Percentiles rank a stretch among this genome's conserved stretches.
Evolutionary conservation across 2,113 vertebrate genomes (phyloP).

Genomic region (Morone saxatilis): DNA sequence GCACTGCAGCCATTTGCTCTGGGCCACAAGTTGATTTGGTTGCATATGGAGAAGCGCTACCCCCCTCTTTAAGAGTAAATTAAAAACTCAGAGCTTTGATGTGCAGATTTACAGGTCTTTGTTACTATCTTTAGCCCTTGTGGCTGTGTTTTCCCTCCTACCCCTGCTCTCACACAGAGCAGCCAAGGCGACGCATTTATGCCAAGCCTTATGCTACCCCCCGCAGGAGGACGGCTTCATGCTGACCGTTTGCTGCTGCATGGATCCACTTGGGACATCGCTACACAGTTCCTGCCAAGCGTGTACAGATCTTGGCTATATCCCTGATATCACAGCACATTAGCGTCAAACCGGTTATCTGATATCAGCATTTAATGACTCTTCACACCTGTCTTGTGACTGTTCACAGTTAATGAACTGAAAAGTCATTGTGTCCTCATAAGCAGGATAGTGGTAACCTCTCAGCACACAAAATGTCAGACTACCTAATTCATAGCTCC

Average conservation of each 20-base stretch:
- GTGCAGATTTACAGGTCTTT: slow-evolving; percentile 64
- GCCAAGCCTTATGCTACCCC: slow-evolving; percentile 37
- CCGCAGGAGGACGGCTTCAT: slow-evolving; percentile 31
- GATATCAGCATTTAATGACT: slow-evolving; percentile 50
- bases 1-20: slow-evolving; percentile 47
- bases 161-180: slow-evolving; percentile 29
- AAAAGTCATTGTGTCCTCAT: slow-evolving; percentile 52
- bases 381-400: slow-evolving; percentile 61
- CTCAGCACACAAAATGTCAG: slow-evolving; percentile 52
- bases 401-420: slow-evolving; percentile 52
- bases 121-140: slow-evolving; percentile 62
- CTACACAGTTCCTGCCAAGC: slow-evolving; percentile 20
- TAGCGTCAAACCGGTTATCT: slow-evolving; percentile 39
- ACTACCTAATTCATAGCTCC: slow-evolving; percentile 59
- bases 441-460: slow-evolving; percentile 46
- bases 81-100: slow-evolving; percentile 67
- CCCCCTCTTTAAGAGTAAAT: slow-evolving; percentile 55
- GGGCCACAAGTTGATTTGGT: slow-evolving; percentile 46
- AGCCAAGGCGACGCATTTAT: slow-evolving; percentile 21
- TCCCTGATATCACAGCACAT: slow-evolving; percentile 41
- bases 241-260: slow-evolving; percentile 22
- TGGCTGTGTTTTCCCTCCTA: slow-evolving; percentile 19
- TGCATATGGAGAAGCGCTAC: slow-evolving; percentile 47
- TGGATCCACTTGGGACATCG: slow-evolving; percentile 34
- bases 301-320: neutral